These are phyloP conservation scores for Gymnopithys bicolor DNA, from an alignment of 2,797 vertebrate species.

Conservation along the genomic window DNA sequence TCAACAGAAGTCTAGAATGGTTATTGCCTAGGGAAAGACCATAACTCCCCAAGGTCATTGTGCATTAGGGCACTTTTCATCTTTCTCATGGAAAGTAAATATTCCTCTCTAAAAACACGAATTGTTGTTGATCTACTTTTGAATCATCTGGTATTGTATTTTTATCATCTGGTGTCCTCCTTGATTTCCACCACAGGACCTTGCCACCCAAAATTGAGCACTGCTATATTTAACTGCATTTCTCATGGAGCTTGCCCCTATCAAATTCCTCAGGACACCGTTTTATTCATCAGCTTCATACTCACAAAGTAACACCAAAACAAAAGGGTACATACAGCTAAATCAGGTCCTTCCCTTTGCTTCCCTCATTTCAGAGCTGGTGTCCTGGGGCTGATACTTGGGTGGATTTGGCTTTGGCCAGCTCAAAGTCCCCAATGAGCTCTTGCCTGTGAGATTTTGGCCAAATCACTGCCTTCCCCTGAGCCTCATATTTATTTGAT, in stretches of 20 bases:
- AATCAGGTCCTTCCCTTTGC: not conserved
- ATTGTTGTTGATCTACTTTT: not conserved
- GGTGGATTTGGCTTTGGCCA: not conserved
- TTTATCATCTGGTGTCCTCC: not conserved
- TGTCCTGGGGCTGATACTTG: not conserved
- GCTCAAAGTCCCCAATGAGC: not conserved
- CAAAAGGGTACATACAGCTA: accelerated
- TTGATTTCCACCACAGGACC: not conserved
- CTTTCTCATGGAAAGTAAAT: not conserved
- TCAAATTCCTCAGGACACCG: not conserved
- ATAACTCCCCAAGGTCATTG: not conserved
- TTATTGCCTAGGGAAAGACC: not conserved
- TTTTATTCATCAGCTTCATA: not conserved
- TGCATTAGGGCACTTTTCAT: not conserved
- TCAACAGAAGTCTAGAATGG: not conserved
- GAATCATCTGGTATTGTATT: not conserved
- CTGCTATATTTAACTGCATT: accelerated
- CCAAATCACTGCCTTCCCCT: not conserved
- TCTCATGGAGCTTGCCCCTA: not conserved
- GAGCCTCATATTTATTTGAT: not conserved
- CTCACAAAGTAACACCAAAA: not conserved
- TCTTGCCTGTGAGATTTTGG: not conserved
- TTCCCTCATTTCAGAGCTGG: not conserved
- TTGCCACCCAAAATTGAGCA: not conserved
- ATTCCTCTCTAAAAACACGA: not conserved